phyloP scores from a whole-genome alignment of 2,113 vertebrate species.

The Heptranchias perlo region DNA sequence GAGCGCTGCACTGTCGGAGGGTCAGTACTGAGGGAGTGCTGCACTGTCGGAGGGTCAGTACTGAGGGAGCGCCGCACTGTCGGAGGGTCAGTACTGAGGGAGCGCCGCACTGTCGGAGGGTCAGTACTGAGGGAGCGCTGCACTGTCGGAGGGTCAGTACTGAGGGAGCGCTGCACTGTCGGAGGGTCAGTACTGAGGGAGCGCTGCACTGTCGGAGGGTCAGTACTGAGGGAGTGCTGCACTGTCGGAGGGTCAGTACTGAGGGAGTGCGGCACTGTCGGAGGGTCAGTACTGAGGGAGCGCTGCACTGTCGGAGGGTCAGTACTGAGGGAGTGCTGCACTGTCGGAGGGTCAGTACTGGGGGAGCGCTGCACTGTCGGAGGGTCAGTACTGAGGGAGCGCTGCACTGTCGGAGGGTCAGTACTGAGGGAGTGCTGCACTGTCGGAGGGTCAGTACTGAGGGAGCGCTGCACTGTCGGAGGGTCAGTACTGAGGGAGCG shows the following conservation, averaged over 20 bases:
- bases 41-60: background rate
- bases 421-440: background rate
- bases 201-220: background rate
- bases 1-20: background rate
- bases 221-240: background rate
- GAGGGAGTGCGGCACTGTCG: background rate
- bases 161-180: background rate
- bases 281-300: background rate
- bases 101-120: background rate
- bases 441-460: background rate
- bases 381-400: background rate
- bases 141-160: background rate
- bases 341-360: background rate
- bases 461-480: background rate
- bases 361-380: background rate
- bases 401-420: background rate
- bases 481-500: background rate
- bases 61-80: background rate
- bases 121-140: background rate
- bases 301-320: background rate
- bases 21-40: background rate
- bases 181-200: background rate
- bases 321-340: background rate
- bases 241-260: background rate
- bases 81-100: background rate